Conservation (phyloP, 2,113 vertebrate genomes). For the Circaetus gallicus region DNA sequence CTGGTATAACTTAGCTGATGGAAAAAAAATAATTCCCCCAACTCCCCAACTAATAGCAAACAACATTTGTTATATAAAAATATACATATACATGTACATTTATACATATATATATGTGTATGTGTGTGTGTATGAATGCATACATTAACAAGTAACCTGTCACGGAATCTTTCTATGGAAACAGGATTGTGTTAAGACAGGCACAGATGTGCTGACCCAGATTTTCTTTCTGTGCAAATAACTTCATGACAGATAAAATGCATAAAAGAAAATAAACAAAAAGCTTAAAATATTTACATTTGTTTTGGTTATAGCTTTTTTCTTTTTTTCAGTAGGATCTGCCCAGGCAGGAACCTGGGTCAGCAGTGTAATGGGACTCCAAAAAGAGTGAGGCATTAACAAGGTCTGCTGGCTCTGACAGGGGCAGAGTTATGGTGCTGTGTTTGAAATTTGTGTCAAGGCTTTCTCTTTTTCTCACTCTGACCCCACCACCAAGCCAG, state of each 20-base stretch:
- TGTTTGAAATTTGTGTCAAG: not conserved
- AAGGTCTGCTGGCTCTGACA: not conserved
- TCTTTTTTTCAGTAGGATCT: not conserved
- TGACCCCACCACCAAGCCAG: not conserved
- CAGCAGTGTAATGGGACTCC: not conserved
- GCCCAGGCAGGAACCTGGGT: not conserved
- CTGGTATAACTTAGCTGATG: not conserved
- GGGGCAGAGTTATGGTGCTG: not conserved
- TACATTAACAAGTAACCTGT: not conserved
- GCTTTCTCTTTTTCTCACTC: not conserved
- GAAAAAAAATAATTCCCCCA: not conserved
- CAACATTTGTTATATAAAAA: not conserved
- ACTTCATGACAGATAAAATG: not conserved
- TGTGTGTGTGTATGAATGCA: not conserved
- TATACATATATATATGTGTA: not conserved
- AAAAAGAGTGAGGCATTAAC: not conserved
- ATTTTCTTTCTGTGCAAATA: not conserved
- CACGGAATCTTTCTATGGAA: not conserved
- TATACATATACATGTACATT: not conserved
- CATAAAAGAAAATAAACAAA: not conserved
- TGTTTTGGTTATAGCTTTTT: rapidly evolving
- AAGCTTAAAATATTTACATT: not conserved
- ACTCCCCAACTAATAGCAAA: not conserved
- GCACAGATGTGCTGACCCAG: not conserved
- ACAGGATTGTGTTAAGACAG: not conserved